Evolutionary conservation across 1,140 invertebrate genomes (phyloP).

Genomic region (Antheraea mylitta): DNA sequence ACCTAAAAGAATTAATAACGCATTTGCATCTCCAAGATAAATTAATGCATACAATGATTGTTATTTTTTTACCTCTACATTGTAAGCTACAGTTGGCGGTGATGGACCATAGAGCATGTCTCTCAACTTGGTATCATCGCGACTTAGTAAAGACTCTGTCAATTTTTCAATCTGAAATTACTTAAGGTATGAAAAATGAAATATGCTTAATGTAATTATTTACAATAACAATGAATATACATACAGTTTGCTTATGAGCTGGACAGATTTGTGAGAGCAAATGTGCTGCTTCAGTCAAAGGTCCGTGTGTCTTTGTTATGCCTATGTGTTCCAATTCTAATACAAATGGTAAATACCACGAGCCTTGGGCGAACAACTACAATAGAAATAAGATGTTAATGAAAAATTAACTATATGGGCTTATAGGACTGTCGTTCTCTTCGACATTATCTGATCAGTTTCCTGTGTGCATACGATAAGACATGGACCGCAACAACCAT

Average conservation of each 20-base stretch:
- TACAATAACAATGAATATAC: slow-evolving; percentile 17
- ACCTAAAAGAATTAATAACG: slow-evolving; percentile 80
- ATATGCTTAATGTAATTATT: slow-evolving; percentile 9
- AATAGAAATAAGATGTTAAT: slow-evolving; percentile 26
- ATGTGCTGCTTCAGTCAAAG: slow-evolving; percentile 91
- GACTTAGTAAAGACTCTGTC: slow-evolving; percentile 67
- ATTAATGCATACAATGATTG: background rate
- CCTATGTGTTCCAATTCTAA: slow-evolving; percentile 95
- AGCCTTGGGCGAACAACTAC: slow-evolving; percentile 84
- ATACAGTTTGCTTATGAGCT: slow-evolving; percentile 84
- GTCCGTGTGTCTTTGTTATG: slow-evolving; percentile 87
- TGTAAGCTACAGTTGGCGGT: slow-evolving; percentile 74
- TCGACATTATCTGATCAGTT: too few species aligned
- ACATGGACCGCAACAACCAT: too few species aligned
- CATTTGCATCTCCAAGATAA: slow-evolving; percentile 1
- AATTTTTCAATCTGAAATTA: slow-evolving; percentile 67
- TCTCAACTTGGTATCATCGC: slow-evolving; percentile 64
- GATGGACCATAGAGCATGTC: slow-evolving; percentile 74
- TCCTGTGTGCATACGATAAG: too few species aligned
- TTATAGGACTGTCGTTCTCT: too few species aligned
- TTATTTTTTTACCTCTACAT: slow-evolving; percentile 55
- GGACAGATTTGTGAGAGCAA: slow-evolving; percentile 94
- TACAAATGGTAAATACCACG: slow-evolving; percentile 92
- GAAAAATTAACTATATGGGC: too few species aligned
- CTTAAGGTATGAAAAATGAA: slow-evolving; percentile 9